Evolutionary conservation across 2,888 invertebrate genomes (phyloP), one percentile per base, ranked within the genome.

Genomic region (Esperia sulphurella): DNA sequence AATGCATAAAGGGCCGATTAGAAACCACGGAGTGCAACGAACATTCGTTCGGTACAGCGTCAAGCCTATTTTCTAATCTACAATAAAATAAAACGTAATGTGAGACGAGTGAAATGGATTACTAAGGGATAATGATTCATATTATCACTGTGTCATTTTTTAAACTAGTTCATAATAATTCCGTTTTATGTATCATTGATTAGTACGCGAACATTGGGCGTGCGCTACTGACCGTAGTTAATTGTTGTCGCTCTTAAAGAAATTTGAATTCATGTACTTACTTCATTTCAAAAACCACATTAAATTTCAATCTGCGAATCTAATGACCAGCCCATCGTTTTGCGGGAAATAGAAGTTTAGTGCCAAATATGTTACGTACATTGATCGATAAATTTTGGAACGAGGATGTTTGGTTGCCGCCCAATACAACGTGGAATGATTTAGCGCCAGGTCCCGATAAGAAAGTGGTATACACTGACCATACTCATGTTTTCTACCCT

Each of bases 321-420:
- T 31, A 31, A 31, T 10, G 8, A 31, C 10, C 10, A 31, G 12
- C 8, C 28, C 12, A 21, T 37, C 37, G n/a, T 45, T 29, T 45
- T 21, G 12, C 8, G 33, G 28, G 31, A 39, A 43, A 48, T 14
- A 31, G 31, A 31, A 10, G 30, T 7, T 30, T 30, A 7, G 31
- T 31, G 31, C 10, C 46, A 52, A 75, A 59, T 53, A 86, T 90
- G 89, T 66, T 91, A 71, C 81, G 82, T 58, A 71, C 71, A 61
- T 58, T 89, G 50, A 71, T 91, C 57, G 80, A 88, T 57, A 73
- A 71, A 53, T 95, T 96, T 79, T 97, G 96, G 98, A 94, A 93
- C 74, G 94, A 96, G 75, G 84, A 93, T 73, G 91, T 98, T 76
- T 98, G 98, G 98, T 91, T 98, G 69, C 98, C 98, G 62, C 95